phyloP scores from a whole-genome alignment of 37 sponge, comb jelly and placozoan genomes.

The Lycopodina hypogea region DNA sequence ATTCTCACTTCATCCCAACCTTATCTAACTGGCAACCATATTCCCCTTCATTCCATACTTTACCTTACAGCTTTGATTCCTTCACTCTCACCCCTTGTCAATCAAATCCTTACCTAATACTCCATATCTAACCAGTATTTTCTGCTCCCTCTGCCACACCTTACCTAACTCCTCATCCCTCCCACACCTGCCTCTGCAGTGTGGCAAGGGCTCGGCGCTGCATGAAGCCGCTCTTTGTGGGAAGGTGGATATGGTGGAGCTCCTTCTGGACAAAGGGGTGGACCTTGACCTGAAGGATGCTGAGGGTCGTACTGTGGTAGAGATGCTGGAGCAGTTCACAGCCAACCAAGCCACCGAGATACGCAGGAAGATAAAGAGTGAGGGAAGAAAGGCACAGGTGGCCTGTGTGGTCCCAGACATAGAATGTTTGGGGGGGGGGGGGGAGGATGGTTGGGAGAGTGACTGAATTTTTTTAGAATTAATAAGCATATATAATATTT shows the following conservation, averaged over 20 bases:
- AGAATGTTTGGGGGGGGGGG: not conserved
- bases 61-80: no score
- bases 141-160: no score
- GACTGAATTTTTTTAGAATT: no score
- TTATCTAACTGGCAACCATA: not conserved
- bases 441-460: not conserved
- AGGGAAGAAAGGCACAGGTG: not conserved
- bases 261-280: conserved; percentile 61
- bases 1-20: not conserved
- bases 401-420: not conserved
- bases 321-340: conserved; percentile 37
- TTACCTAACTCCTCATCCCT: not conserved
- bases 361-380: conserved; percentile 29
- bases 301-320: conserved; percentile 49
- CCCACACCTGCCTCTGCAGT: conserved; percentile 17
- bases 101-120: no score
- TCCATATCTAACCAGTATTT: no score
- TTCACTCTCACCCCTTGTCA: no score
- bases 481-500: no score
- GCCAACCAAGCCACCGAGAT: conserved; percentile 30
- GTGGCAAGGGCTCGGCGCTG: conserved; percentile 54
- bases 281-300: conserved; percentile 40
- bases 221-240: conserved; percentile 81
- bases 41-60: not conserved
- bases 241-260: conserved; percentile 64